Evolutionary conservation across 23 tunicate genomes (phyloP).

Genomic region (Ciona savignyi): DNA sequence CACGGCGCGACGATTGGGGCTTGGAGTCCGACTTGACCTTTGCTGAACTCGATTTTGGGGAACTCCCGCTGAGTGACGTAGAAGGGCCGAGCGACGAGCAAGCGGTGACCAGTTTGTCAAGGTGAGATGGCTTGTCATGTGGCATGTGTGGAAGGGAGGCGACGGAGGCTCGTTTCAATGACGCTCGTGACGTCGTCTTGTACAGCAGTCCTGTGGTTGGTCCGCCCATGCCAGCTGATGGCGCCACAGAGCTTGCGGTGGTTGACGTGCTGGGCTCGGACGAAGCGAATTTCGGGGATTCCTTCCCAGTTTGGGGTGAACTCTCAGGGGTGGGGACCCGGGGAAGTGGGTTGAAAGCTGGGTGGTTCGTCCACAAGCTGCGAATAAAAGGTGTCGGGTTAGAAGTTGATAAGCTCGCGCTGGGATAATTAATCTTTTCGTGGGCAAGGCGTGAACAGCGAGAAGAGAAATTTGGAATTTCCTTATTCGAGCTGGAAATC

Average conservation of each 20-base stretch:
- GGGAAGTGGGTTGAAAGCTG: too few relatives aligned
- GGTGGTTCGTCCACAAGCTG: too few relatives aligned
- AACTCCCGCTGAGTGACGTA: not conserved
- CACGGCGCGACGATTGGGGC: too few relatives aligned
- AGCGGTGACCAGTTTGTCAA: slow-evolving; percentile 29
- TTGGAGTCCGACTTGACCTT: too few relatives aligned
- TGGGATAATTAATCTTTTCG: too few relatives aligned
- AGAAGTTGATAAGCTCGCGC: not conserved
- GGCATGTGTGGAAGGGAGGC: slow-evolving; percentile 18
- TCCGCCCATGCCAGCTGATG: slow-evolving; percentile 4
- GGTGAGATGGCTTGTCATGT: slow-evolving; percentile 14
- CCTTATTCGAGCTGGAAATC: too few relatives aligned
- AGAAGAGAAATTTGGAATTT: too few relatives aligned
- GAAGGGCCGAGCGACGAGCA: slow-evolving; percentile 34
- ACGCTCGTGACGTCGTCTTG: slow-evolving; percentile 15
- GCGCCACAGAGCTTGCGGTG: slow-evolving; percentile 2
- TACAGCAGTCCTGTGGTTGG: slow-evolving; percentile 13
- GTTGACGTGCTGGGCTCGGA: slow-evolving; percentile 4
- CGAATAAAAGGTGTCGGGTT: too few relatives aligned
- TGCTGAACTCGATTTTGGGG: slow-evolving; percentile 3
- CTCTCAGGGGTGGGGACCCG: not conserved
- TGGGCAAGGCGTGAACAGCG: too few relatives aligned
- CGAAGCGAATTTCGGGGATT: slow-evolving; percentile 2
- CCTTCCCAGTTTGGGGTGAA: not conserved
- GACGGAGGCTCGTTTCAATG: slow-evolving; percentile 1